phyloP scores from a whole-genome alignment of 2,797 vertebrate species.

The Hypotaenidia philippensis region DNA sequence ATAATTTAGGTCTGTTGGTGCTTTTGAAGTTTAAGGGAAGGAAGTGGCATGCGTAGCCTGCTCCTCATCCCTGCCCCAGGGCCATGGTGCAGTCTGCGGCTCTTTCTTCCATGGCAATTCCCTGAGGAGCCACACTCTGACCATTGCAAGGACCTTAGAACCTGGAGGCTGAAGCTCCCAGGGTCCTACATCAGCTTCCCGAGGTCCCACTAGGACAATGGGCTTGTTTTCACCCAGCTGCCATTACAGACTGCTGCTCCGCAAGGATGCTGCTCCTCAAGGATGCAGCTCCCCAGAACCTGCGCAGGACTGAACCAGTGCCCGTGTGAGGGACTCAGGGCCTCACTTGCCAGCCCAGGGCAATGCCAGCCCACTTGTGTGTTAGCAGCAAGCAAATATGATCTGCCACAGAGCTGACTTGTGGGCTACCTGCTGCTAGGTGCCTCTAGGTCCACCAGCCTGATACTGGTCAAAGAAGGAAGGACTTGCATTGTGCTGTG shows the following conservation, averaged over 20 bases:
- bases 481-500: background rate
- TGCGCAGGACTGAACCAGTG: background rate
- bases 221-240: background rate
- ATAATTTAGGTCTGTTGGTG: constrained; percentile 75
- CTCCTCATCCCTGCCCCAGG: constrained; percentile 11
- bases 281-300: background rate
- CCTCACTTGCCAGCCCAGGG: background rate
- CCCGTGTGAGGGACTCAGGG: rapidly evolving
- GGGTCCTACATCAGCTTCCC: background rate
- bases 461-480: background rate
- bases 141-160: background rate
- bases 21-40: constrained; percentile 74
- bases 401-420: background rate
- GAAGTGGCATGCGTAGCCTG: background rate
- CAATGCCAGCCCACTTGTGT: background rate
- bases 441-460: background rate
- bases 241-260: background rate
- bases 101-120: background rate
- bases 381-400: background rate
- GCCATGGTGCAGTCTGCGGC: background rate
- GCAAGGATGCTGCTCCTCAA: background rate
- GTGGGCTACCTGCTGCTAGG: background rate
- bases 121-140: background rate
- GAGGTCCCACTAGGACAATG: background rate
- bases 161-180: background rate